Conservation (phyloP, 2,888 invertebrate genomes). For the Euplexia lucipara region DNA sequence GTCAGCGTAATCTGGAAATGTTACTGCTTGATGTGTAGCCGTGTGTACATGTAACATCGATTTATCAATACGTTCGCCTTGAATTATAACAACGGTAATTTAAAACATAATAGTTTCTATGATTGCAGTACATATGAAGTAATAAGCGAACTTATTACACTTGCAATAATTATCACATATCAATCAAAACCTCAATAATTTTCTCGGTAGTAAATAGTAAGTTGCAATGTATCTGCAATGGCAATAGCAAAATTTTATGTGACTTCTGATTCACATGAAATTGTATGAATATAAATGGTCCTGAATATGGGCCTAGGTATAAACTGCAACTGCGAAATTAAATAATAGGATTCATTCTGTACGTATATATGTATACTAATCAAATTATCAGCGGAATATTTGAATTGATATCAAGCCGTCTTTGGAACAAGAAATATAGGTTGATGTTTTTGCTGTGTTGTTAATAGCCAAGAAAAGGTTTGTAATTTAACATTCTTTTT, state of each 20-base stretch:
- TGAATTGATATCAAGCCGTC: no score
- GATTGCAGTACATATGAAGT: slow-evolving; percentile 11
- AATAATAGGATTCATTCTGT: no score
- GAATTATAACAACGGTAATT: slow-evolving; percentile 7
- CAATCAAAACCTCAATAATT: slow-evolving; percentile 30
- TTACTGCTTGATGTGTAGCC: no score
- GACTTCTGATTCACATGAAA: not conserved
- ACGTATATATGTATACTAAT: no score
- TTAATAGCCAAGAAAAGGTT: no score
- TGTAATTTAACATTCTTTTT: no score
- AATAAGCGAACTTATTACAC: slow-evolving; percentile 20
- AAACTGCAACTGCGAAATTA: not conserved
- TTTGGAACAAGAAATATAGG: no score
- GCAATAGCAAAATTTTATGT: not conserved
- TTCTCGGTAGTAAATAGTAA: slow-evolving; percentile 11
- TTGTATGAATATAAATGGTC: no score
- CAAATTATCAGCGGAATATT: no score
- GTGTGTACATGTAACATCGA: not conserved
- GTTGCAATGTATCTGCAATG: slow-evolving; percentile 21
- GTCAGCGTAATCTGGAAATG: no score
- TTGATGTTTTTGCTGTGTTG: no score
- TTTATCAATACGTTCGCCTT: not conserved
- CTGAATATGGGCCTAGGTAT: not conserved
- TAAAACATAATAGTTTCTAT: slow-evolving; percentile 17
- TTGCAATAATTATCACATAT: slow-evolving; percentile 31